Evolutionary conservation across 2,888 invertebrate genomes (phyloP).

Genomic region (Erebia epiphron): DNA sequence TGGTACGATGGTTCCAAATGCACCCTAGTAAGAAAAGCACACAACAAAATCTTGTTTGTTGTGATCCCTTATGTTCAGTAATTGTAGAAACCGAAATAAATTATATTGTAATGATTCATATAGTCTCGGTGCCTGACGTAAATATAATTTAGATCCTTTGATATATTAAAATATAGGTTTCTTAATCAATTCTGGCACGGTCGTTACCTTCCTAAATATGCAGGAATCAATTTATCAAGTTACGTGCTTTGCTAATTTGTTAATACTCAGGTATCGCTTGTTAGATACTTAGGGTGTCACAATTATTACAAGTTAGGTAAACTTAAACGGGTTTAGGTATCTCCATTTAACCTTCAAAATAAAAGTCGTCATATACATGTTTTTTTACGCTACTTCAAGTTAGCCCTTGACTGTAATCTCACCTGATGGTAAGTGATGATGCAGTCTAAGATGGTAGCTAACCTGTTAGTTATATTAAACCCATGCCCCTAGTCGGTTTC

Average conservation of each 20-base stretch:
- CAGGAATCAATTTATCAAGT: neutral
- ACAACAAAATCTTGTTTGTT: too few species aligned
- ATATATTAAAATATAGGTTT: neutral
- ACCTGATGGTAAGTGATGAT: too few species aligned
- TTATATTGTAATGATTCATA: neutral
- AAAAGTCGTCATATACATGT: too few species aligned
- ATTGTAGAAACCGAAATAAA: neutral
- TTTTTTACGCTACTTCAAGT: too few species aligned
- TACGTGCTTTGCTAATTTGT: neutral
- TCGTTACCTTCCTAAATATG: constrained; percentile 1
- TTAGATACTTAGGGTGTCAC: neutral
- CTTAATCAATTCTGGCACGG: neutral
- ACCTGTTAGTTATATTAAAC: too few species aligned
- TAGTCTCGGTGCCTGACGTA: neutral
- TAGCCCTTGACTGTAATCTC: too few species aligned
- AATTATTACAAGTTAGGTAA: neutral
- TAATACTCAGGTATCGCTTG: neutral
- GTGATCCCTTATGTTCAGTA: neutral
- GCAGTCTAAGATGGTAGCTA: too few species aligned
- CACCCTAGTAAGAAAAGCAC: too few species aligned
- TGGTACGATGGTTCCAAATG: too few species aligned
- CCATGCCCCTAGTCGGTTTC: too few species aligned
- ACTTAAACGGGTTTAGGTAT: neutral
- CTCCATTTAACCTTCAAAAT: too few species aligned
- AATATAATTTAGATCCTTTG: neutral